Evolutionary conservation across 2,797 vertebrate genomes (phyloP).

Genomic region (Natrix natrix): DNA sequence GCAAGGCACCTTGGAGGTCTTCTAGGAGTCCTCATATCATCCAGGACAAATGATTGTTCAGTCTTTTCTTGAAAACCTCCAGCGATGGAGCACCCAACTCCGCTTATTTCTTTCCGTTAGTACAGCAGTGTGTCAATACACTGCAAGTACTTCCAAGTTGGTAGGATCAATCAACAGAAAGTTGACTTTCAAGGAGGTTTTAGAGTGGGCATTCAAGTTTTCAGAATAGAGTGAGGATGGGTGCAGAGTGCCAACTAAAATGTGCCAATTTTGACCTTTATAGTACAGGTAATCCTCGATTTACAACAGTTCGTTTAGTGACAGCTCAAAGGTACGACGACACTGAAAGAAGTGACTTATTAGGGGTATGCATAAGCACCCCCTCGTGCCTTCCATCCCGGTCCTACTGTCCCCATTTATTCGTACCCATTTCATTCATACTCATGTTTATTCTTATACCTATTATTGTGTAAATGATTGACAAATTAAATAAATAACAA

Average conservation of each 20-base stretch:
- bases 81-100: not conserved
- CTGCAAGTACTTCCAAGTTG: not conserved
- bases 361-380: too few relatives aligned
- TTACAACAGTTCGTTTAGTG: not conserved
- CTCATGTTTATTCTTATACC: too few relatives aligned
- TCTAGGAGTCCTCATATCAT: not conserved
- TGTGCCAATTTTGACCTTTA: not conserved
- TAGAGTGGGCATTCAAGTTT: not conserved
- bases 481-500: too few relatives aligned
- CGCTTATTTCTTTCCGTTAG: not conserved
- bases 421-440: too few relatives aligned
- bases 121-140: not conserved
- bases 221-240: not conserved
- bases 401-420: too few relatives aligned
- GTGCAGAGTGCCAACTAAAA: not conserved
- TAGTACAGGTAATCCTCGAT: not conserved
- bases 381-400: too few relatives aligned
- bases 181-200: not conserved
- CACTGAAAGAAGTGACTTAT: not conserved
- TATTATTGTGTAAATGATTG: too few relatives aligned
- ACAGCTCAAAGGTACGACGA: not conserved
- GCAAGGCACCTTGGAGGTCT: not conserved
- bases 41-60: not conserved
- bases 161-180: not conserved
- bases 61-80: not conserved